Percentiles rank a stretch among this genome's conserved stretches.
These are phyloP conservation scores for Drosophila persimilis DNA, from an alignment of 1,140 invertebrate species.

Conservation along the genomic window DNA sequence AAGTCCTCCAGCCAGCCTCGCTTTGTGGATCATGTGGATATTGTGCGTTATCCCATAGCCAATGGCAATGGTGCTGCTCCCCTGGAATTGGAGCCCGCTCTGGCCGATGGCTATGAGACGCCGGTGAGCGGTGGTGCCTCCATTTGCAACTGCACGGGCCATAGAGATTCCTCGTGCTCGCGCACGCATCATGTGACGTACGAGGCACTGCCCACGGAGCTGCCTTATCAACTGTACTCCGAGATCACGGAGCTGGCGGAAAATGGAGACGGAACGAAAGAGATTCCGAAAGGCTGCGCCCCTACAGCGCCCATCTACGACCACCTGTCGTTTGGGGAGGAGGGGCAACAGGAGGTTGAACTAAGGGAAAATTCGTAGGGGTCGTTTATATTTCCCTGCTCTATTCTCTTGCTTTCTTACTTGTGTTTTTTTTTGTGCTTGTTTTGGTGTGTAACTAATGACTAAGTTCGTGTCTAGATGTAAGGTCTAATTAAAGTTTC, in stretches of 20 bases:
- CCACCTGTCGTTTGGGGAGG: conserved; percentile 53
- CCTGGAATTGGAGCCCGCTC: conserved; percentile 29
- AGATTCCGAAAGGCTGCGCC: background rate
- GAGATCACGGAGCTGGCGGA: conserved; percentile 65
- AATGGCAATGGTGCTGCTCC: conserved; percentile 39
- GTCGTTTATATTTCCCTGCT: conserved; percentile 1
- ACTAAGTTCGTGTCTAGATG: conserved; percentile 8
- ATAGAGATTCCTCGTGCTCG: conserved; percentile 52
- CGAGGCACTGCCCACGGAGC: conserved; percentile 57
- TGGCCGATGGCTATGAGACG: conserved; percentile 72
- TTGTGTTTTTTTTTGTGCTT: conserved; percentile 5
- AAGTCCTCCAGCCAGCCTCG: conserved; percentile 33
- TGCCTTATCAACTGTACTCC: conserved; percentile 69
- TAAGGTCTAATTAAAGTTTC: conserved; percentile 29
- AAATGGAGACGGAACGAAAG: background rate
- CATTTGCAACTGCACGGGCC: conserved; percentile 66
- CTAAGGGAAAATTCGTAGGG: conserved; percentile 10
- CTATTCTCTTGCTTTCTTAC: background rate
- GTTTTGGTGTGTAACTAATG: conserved; percentile 39
- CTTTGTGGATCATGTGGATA: conserved; percentile 74
- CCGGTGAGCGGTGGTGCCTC: conserved; percentile 63
- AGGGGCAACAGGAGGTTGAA: conserved; percentile 27
- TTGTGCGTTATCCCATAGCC: conserved; percentile 67
- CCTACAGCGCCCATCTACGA: conserved; percentile 62
- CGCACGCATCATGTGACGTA: conserved; percentile 71